These are phyloP conservation scores for Tetropium fuscum DNA, from an alignment of 2,888 invertebrate species.

Conservation along the genomic window DNA sequence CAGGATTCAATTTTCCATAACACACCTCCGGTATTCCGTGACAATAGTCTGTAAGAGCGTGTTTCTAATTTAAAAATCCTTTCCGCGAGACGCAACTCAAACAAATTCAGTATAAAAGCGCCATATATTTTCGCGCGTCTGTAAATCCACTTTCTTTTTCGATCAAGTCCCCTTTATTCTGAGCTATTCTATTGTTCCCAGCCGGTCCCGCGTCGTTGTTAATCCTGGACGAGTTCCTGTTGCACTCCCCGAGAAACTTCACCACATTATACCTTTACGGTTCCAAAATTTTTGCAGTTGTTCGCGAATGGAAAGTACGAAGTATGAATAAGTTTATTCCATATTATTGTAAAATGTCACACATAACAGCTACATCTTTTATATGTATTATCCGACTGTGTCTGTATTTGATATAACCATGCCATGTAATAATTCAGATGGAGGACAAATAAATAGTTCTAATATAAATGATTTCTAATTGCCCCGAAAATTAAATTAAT, in stretches of 20 bases:
- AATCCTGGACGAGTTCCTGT: conserved; percentile 37
- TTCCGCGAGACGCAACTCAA: conserved; percentile 43
- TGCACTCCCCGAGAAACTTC: conserved; percentile 7
- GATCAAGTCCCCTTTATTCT: conserved; percentile 53
- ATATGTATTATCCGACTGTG: too few relatives aligned
- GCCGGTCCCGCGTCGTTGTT: conserved; percentile 43
- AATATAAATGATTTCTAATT: too few relatives aligned
- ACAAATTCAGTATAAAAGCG: conserved; percentile 53
- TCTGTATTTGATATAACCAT: too few relatives aligned
- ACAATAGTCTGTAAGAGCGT: conserved; percentile 29
- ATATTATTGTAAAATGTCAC: too few relatives aligned
- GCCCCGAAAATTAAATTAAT: too few relatives aligned
- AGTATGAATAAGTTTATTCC: not conserved
- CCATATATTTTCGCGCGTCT: conserved; percentile 50
- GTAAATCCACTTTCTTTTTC: conserved; percentile 58
- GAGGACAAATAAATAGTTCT: too few relatives aligned
- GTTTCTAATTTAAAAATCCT: conserved; percentile 46
- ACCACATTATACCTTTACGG: conserved; percentile 4
- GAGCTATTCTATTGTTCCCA: conserved; percentile 47
- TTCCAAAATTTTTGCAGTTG: conserved; percentile 6
- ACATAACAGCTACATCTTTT: too few relatives aligned
- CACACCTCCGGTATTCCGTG: conserved; percentile 28
- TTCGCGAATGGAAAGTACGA: not conserved
- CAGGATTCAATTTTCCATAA: conserved; percentile 32
- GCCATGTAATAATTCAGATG: too few relatives aligned